A percentile compares a stretch with the other conserved stretches of the same genome.
phyloP scores from a whole-genome alignment of 2,888 invertebrate genomes.

The Andrena marginata region DNA sequence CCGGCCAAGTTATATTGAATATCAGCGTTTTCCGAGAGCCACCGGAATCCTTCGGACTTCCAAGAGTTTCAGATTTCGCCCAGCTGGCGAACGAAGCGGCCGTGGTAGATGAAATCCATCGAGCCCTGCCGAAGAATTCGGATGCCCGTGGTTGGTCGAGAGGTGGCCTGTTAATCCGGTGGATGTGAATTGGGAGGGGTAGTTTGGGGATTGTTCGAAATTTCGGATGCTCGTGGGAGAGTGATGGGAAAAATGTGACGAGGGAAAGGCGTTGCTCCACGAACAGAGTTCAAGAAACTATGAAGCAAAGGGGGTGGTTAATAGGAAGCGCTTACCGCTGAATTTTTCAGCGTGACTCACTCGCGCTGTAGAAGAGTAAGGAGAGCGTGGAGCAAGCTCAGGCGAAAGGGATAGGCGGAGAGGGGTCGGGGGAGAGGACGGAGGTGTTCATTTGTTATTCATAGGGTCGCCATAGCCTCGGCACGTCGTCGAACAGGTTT shows the following conservation, averaged over 20 bases:
- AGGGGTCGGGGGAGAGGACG: not conserved
- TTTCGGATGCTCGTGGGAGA: not conserved
- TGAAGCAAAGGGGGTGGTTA: conserved; percentile 38
- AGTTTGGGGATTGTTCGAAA: not conserved
- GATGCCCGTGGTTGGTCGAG: not conserved
- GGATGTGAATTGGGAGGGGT: not conserved
- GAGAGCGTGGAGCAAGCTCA: not conserved
- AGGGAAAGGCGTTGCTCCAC: not conserved
- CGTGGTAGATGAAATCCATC: not conserved
- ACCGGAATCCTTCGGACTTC: not conserved
- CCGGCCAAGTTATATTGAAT: conserved; percentile 4
- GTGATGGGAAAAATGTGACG: too few relatives aligned
- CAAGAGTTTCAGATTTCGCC: not conserved
- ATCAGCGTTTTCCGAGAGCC: conserved; percentile 11
- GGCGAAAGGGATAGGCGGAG: conserved; percentile 6
- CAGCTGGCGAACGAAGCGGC: not conserved
- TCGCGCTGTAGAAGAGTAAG: conserved; percentile 7
- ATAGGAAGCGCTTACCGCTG: conserved; percentile 56
- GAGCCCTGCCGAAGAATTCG: not conserved
- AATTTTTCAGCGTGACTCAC: conserved; percentile 62
- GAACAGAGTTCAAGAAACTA: conserved; percentile 29
- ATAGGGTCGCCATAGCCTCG: conserved; percentile 67
- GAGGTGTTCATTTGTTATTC: conserved; percentile 70
- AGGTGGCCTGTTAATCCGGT: not conserved
- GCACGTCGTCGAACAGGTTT: conserved; percentile 66